A percentile compares a stretch with the other conserved stretches of the same genome.
phyloP scores from a whole-genome alignment of 2,888 invertebrate genomes.

The Volucella inanis region DNA sequence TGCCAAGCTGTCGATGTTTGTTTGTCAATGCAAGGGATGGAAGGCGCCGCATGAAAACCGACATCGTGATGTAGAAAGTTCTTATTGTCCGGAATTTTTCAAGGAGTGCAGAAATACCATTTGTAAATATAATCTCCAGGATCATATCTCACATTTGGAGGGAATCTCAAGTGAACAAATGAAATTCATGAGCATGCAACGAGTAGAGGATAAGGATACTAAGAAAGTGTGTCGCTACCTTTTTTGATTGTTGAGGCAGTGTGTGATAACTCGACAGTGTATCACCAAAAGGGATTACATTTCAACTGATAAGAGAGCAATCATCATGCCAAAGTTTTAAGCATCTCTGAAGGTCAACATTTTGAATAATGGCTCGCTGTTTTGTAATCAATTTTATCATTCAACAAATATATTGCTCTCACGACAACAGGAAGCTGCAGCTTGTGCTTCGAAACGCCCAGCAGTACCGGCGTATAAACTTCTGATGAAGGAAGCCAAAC shows the following conservation, averaged over 20 bases:
- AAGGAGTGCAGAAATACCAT: slow-evolving; percentile 89
- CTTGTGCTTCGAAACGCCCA: slow-evolving; percentile 75
- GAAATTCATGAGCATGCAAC: slow-evolving; percentile 93
- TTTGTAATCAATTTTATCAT: slow-evolving; percentile 95
- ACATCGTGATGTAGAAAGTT: slow-evolving; percentile 84
- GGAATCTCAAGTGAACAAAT: slow-evolving; percentile 89
- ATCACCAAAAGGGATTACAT: slow-evolving; percentile 92
- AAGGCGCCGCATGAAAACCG: slow-evolving; percentile 88
- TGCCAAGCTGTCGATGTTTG: slow-evolving; percentile 77
- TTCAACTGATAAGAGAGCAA: slow-evolving; percentile 90
- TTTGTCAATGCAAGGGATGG: slow-evolving; percentile 90
- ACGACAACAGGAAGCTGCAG: slow-evolving; percentile 74
- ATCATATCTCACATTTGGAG: slow-evolving; percentile 91
- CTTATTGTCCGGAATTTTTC: slow-evolving; percentile 85
- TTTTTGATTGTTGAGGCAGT: slow-evolving; percentile 91
- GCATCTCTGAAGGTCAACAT: slow-evolving; percentile 93
- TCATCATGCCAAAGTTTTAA: slow-evolving; percentile 94
- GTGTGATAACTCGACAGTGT: slow-evolving; percentile 89
- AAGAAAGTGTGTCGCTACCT: slow-evolving; percentile 94
- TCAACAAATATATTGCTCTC: slow-evolving; percentile 75
- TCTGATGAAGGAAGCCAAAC: slow-evolving; percentile 58
- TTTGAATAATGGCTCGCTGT: slow-evolving; percentile 91
- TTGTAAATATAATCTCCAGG: slow-evolving; percentile 90
- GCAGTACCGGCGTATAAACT: slow-evolving; percentile 74
- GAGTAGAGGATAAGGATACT: slow-evolving; percentile 94